Percentiles rank a stretch among this genome's conserved stretches.
These are phyloP conservation scores for Steromphala cineraria DNA, from an alignment of 2,888 invertebrate genomes.

Conservation along the genomic window DNA sequence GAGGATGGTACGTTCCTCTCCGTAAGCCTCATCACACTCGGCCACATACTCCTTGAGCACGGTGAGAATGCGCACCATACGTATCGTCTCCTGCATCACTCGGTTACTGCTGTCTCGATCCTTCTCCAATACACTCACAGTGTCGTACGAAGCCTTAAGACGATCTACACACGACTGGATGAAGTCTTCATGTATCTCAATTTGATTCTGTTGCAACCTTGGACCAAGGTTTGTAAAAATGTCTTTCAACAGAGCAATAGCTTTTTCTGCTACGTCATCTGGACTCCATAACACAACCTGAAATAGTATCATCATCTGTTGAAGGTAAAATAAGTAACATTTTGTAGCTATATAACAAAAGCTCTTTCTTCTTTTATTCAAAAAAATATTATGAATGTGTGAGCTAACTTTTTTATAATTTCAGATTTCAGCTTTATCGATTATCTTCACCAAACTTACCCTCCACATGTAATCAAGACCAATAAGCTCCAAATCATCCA, in stretches of 20 bases:
- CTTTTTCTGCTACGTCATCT: conserved; percentile 94
- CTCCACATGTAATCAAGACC: conserved; percentile 97
- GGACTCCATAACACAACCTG: conserved; percentile 90
- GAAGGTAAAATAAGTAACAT: too few species aligned
- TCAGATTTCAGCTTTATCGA: too few species aligned
- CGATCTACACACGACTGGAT: conserved; percentile 94
- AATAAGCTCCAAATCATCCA: conserved; percentile 95
- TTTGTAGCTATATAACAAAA: too few species aligned
- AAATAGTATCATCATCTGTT: too few species aligned
- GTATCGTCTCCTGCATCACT: conserved; percentile 83
- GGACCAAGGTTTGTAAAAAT: conserved; percentile 95
- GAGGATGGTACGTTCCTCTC: conserved; percentile 90
- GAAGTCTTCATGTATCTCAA: conserved; percentile 93
- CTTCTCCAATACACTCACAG: conserved; percentile 76
- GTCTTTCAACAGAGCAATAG: conserved; percentile 92
- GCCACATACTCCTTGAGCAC: conserved; percentile 96
- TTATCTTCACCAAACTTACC: too few species aligned
- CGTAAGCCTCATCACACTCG: conserved; percentile 86
- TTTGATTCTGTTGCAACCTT: conserved; percentile 83
- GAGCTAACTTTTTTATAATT: too few species aligned
- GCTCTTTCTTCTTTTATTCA: too few species aligned
- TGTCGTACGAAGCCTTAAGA: conserved; percentile 85
- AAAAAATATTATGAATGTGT: too few species aligned
- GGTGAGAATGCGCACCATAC: conserved; percentile 91
- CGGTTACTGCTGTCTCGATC: conserved; percentile 76